Evolutionary conservation across 2,888 invertebrate species (phyloP).

Genomic region (Dryococelus australis): DNA sequence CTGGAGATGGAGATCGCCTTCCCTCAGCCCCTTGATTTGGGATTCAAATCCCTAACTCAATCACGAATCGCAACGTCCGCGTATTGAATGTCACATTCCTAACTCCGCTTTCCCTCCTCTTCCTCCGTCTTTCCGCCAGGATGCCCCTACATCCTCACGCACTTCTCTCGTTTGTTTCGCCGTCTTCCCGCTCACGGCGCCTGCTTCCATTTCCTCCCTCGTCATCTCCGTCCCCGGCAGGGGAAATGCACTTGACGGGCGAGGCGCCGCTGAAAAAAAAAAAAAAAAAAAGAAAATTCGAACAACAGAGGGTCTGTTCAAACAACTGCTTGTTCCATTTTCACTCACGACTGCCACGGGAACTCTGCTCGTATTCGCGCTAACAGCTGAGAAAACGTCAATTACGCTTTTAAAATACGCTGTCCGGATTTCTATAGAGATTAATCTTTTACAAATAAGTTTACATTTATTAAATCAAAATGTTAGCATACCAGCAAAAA

Average conservation of each 20-base stretch:
- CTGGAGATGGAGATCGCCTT: neutral
- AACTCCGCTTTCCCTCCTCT: neutral
- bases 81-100: constrained; percentile 11
- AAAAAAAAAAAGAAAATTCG: no score
- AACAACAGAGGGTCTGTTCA: no score
- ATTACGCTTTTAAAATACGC: no score
- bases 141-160: neutral
- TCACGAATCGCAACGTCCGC: neutral
- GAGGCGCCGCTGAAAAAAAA: neutral
- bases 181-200: neutral
- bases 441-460: no score
- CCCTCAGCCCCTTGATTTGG: neutral
- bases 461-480: no score
- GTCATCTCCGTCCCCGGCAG: neutral
- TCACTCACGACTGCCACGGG: no score
- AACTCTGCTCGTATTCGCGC: no score
- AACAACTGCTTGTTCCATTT: no score
- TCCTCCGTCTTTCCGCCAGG: neutral
- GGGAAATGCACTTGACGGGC: neutral
- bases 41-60: constrained; percentile 16
- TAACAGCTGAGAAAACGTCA: no score
- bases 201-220: neutral
- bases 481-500: no score
- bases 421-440: no score
- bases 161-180: neutral